A percentile compares a stretch with the other conserved stretches of the same genome.
These are phyloP conservation scores for Tadarida brasiliensis DNA, from an alignment of 2,797 vertebrate genomes.

Conservation along the genomic window DNA sequence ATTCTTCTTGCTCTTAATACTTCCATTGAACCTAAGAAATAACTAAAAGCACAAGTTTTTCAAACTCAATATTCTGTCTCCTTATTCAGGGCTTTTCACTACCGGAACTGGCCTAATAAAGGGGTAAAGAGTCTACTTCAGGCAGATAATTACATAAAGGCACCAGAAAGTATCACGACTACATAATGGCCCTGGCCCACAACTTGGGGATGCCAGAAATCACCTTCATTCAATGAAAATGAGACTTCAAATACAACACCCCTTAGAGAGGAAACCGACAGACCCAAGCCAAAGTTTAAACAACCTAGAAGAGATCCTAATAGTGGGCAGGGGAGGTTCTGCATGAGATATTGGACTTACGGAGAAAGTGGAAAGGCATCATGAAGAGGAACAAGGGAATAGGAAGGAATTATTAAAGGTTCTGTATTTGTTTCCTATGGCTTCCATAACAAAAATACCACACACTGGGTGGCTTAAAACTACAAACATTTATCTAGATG, in stretches of 20 bases:
- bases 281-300: neutral
- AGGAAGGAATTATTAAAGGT: neutral
- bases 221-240: neutral
- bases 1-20: neutral
- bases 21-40: slow-evolving; percentile 2
- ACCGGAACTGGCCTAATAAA: neutral
- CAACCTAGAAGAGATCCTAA: neutral
- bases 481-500: neutral
- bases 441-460: neutral
- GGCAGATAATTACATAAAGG: neutral
- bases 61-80: neutral
- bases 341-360: neutral
- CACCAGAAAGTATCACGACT: neutral
- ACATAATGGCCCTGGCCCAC: neutral
- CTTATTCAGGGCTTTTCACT: neutral
- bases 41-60: neutral
- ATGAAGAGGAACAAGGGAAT: neutral
- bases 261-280: neutral
- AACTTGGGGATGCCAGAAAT: neutral
- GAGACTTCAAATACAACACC: neutral
- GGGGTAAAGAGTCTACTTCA: neutral
- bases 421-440: neutral
- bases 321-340: neutral
- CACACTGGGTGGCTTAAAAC: neutral
- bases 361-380: neutral